phyloP scores from a whole-genome alignment of 92 coral and sea anemone genomes.

The Plumapathes pennacea region DNA sequence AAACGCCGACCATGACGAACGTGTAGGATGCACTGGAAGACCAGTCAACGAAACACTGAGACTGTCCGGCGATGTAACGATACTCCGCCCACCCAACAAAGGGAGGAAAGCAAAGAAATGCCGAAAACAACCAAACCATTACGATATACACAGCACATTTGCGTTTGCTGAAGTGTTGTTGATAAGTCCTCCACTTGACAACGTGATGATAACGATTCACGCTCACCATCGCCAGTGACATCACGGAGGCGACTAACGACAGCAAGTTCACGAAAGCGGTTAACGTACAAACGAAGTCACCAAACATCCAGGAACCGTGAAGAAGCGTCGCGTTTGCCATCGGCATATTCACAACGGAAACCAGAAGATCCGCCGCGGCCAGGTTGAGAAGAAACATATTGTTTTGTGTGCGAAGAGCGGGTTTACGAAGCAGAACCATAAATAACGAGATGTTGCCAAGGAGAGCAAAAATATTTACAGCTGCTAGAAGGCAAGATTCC shows the following conservation, averaged over 20 bases:
- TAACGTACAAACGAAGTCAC: slow-evolving; percentile 48
- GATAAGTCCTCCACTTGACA: slow-evolving; percentile 77
- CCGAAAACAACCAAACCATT: slow-evolving; percentile 68
- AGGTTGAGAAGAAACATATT: slow-evolving; percentile 79
- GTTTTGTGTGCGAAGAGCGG: slow-evolving; percentile 54
- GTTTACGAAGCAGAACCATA: slow-evolving; percentile 40
- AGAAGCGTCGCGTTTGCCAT: slow-evolving; percentile 68
- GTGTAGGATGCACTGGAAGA: slow-evolving; percentile 63
- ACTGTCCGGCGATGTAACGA: slow-evolving; percentile 68
- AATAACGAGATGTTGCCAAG: slow-evolving; percentile 70
- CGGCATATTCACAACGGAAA: slow-evolving; percentile 83
- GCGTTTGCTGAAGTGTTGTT: slow-evolving; percentile 30
- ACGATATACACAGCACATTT: slow-evolving; percentile 13
- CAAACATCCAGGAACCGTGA: slow-evolving; percentile 57
- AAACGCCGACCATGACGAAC: slow-evolving; percentile 70
- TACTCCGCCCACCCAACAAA: slow-evolving; percentile 82
- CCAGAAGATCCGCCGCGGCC: slow-evolving; percentile 85
- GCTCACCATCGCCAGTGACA: slow-evolving; percentile 80
- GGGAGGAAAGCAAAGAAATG: slow-evolving; percentile 65
- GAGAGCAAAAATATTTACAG: no score
- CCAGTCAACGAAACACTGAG: slow-evolving; percentile 88
- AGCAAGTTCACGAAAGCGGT: slow-evolving; percentile 76
- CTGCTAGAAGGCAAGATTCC: no score
- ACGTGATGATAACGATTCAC: slow-evolving; percentile 81
- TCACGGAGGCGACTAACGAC: slow-evolving; percentile 85